Evolutionary conservation across 1,140 invertebrate species (phyloP).

Genomic region (Drosophila bipectinata): DNA sequence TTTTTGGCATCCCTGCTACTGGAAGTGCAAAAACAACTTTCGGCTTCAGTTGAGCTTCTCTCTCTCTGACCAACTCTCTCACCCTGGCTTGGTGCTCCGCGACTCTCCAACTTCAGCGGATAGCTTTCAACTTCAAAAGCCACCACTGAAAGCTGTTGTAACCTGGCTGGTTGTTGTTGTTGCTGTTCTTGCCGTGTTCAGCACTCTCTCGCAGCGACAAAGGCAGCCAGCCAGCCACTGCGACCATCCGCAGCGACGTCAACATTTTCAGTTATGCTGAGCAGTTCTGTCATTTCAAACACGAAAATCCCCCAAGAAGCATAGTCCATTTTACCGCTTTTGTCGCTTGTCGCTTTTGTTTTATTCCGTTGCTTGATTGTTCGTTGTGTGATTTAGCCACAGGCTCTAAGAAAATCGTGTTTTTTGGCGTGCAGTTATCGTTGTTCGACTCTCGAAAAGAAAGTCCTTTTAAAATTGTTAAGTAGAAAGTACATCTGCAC

Average conservation of each 20-base stretch:
- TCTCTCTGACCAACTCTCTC: not conserved
- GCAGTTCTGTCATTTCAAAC: constrained; percentile 79
- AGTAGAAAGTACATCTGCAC: not conserved
- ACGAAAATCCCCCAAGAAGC: constrained; percentile 60
- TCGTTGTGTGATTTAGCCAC: constrained; percentile 34
- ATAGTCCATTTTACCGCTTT: constrained; percentile 42
- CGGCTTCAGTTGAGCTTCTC: constrained; percentile 19
- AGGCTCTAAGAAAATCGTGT: constrained; percentile 11
- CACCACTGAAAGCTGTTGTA: constrained; percentile 70
- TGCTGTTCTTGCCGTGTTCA: constrained; percentile 33
- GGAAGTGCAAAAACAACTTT: constrained; percentile 47
- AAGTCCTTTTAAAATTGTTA: not conserved
- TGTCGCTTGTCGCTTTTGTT: constrained; percentile 58
- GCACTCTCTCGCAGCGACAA: constrained; percentile 26
- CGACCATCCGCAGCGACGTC: constrained; percentile 53
- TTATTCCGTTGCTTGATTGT: constrained; percentile 53
- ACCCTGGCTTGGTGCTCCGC: constrained; percentile 11
- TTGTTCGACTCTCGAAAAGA: constrained; percentile 1
- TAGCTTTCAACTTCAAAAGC: constrained; percentile 63
- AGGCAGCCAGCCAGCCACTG: constrained; percentile 19
- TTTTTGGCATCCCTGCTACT: constrained; percentile 40
- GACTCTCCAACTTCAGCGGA: not conserved
- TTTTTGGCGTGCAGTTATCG: not conserved
- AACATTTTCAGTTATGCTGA: constrained; percentile 79
- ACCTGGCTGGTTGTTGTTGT: constrained; percentile 40